Percentiles rank a stretch among this genome's conserved stretches.
These are phyloP conservation scores for Portunus trituberculatus DNA, from an alignment of 1,140 invertebrate genomes.

Conservation along the genomic window DNA sequence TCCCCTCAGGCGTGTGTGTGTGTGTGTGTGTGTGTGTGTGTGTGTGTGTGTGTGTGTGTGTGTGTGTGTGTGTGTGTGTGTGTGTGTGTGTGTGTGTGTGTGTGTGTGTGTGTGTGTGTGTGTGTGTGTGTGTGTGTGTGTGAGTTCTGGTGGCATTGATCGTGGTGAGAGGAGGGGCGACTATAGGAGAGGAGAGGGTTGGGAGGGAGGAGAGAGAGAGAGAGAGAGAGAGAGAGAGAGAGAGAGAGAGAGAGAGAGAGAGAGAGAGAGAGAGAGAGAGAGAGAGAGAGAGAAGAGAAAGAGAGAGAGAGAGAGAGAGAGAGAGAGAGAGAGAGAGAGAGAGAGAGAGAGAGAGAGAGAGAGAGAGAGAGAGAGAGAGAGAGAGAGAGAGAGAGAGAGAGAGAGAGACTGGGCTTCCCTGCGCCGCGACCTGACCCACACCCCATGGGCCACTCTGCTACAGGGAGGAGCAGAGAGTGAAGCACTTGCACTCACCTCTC, in stretches of 20 bases:
- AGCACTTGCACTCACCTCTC: too few relatives aligned
- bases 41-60: constrained; percentile 41
- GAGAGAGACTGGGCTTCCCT: too few relatives aligned
- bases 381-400: too few relatives aligned
- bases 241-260: background rate
- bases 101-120: constrained; percentile 41
- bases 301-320: too few relatives aligned
- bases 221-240: background rate
- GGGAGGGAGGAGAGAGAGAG: background rate
- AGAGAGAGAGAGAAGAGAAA: too few relatives aligned
- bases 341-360: too few relatives aligned
- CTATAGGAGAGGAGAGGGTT: background rate
- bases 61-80: constrained; percentile 35
- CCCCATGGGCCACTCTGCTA: too few relatives aligned
- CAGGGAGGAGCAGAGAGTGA: too few relatives aligned
- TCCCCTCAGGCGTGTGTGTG: background rate
- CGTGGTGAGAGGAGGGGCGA: background rate
- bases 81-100: constrained; percentile 41
- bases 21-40: constrained; percentile 41
- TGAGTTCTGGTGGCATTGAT: background rate
- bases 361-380: too few relatives aligned
- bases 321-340: too few relatives aligned
- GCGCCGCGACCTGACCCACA: too few relatives aligned
- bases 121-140: constrained; percentile 41
- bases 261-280: too few relatives aligned